Percentiles rank a stretch among this genome's conserved stretches.
Evolutionary conservation across 2,797 vertebrate species (phyloP).

Genomic region (Rhincodon typus): DNA sequence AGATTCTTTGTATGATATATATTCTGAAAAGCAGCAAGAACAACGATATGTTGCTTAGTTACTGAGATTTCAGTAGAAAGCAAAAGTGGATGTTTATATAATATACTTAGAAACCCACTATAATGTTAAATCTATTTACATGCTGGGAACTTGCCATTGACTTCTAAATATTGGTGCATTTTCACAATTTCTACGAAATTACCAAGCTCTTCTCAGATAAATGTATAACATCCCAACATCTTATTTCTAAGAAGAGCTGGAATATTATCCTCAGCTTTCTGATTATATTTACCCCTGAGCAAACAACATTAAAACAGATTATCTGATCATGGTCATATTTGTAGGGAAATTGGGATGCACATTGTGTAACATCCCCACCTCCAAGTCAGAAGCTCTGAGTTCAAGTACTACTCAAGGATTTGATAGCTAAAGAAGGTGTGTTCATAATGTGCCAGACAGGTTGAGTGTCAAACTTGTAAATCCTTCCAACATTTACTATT

Average conservation of each 20-base stretch:
- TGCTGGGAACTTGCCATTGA: neutral
- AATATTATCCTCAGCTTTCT: neutral
- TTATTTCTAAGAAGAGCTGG: neutral
- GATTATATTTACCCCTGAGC: neutral
- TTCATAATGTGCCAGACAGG: too few species aligned
- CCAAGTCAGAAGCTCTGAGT: too few species aligned
- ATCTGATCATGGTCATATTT: neutral
- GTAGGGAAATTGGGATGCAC: neutral
- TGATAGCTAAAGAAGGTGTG: too few species aligned
- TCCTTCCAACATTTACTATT: too few species aligned
- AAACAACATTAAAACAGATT: neutral
- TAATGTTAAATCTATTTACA: neutral
- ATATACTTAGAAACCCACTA: neutral
- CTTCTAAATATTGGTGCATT: neutral
- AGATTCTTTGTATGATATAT: neutral
- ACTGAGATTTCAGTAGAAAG: neutral
- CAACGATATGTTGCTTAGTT: slow-evolving; percentile 22
- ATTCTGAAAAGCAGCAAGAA: neutral
- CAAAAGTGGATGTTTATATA: neutral
- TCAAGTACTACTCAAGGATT: too few species aligned
- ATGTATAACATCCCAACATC: neutral
- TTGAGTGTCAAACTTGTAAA: too few species aligned
- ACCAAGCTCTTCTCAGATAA: neutral
- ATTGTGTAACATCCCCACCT: too few species aligned
- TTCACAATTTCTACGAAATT: neutral